Base-by-base conservation (phyloP, 37 sponge, comb jelly and placozoan genomes). In the Axinella damicornis region DNA sequence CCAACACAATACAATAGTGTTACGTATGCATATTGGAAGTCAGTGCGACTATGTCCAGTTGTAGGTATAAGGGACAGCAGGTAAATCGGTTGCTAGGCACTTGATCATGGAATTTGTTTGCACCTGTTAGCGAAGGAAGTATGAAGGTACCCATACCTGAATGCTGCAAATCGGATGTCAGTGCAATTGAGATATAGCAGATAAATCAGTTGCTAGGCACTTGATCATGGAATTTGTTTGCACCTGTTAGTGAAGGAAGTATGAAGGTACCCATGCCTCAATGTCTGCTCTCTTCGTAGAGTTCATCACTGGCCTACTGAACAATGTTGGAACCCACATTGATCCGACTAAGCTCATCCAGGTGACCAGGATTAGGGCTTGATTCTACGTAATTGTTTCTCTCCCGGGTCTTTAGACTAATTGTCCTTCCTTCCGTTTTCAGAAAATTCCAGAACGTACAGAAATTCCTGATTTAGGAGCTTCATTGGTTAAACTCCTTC, bases 241-340 rank as follows among this genome's bases (percentile, higher is more conserved):
- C 11, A 39, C 16, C 28, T 2, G 2, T 35, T 32, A 39, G 13
- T 46, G 46, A n/a, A n/a, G n/a, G n/a, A n/a, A n/a, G 15, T 18
- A 15, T 56, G 18, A 56, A 56, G 57, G 57, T 15, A 15, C 18
- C 18, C 15, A 15, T 56, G 57, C 57, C 63, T 14, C 2, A 27
- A 4, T 27, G 74, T 25, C 64, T 12, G 15, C 74, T 56, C 79
- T 46, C 4, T 46, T 46, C 46, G n/a, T n/a, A 83, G 92, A 59
- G 18, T 97, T 95, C 52, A 92, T 95, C 37, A 95, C 95, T 15
- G 93, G 93, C 31, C 80, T 97, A 27, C 71, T 97, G 68, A 87
- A 90, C 53, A 95, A 90, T 77, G 94, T 89, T 73, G 98, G 98
- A 35, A 97, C 95, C 55, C 92, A 93, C 75, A 97, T 97, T 85